Conservation (phyloP, 1,140 invertebrate species). For the Anastrepha obliqua region DNA sequence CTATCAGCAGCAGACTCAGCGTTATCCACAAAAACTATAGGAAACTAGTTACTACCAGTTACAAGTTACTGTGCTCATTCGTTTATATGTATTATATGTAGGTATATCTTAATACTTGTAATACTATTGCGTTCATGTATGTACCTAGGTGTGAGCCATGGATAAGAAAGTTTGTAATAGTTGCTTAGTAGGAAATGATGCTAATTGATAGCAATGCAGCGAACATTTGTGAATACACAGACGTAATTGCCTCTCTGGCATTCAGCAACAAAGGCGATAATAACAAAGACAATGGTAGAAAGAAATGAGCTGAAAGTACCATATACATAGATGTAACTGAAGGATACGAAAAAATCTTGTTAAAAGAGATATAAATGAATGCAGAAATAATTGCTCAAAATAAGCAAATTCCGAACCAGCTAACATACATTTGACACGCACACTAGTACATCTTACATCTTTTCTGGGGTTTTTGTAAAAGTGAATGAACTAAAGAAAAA, state of each 20-base stretch:
- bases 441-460: too few species aligned
- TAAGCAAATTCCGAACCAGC: not conserved
- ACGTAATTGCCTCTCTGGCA: not conserved
- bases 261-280: slow-evolving; percentile 11
- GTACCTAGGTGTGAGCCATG: not conserved
- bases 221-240: not conserved
- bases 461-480: not conserved
- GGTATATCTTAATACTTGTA: not conserved
- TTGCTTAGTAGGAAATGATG: slow-evolving; percentile 44
- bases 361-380: slow-evolving; percentile 52
- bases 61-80: not conserved
- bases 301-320: slow-evolving; percentile 28
- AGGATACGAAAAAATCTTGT: slow-evolving; percentile 5
- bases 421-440: not conserved
- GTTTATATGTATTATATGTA: not conserved
- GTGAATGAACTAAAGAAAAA: not conserved
- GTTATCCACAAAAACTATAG: slow-evolving; percentile 16
- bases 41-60: not conserved
- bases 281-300: slow-evolving; percentile 15
- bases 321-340: not conserved
- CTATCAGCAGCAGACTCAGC: slow-evolving; percentile 51
- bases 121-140: too few species aligned
- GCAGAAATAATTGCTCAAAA: slow-evolving; percentile 46
- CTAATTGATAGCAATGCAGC: slow-evolving; percentile 53
- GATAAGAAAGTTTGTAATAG: not conserved